Conservation (phyloP, 2,888 invertebrate genomes). For the Harpagoxenus sublaevis region DNA sequence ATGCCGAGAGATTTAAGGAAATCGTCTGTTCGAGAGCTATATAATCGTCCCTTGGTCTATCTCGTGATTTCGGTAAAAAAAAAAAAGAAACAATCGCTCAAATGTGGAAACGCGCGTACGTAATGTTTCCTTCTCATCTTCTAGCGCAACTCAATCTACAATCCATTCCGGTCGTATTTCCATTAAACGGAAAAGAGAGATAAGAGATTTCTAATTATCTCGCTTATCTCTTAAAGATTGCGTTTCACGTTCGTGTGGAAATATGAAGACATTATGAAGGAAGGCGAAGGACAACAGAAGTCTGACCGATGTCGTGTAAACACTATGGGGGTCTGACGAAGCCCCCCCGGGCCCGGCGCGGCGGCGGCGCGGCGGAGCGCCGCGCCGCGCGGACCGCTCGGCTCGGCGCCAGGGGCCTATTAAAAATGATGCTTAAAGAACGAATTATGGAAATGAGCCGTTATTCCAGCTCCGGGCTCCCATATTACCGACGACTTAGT, state of each 20-base stretch:
- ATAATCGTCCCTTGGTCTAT: background rate
- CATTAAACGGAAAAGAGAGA: background rate
- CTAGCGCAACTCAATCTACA: background rate
- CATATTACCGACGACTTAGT: constrained; percentile 83
- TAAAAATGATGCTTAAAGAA: constrained; percentile 85
- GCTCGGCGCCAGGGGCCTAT: constrained; percentile 84
- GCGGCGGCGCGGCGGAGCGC: constrained; percentile 18
- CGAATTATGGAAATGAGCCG: constrained; percentile 85
- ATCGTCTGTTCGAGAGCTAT: background rate
- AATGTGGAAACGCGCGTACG: background rate
- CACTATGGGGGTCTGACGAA: constrained; percentile 65
- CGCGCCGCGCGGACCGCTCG: constrained; percentile 40
- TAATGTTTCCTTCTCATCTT: background rate
- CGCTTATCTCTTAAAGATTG: background rate
- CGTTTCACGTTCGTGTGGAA: background rate
- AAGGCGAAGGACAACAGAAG: constrained; percentile 59
- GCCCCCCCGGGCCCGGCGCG: constrained; percentile 11
- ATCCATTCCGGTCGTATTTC: background rate
- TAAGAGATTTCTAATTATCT: background rate
- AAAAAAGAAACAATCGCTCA: background rate
- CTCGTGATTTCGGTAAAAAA: background rate
- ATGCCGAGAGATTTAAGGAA: background rate
- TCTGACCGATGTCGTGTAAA: constrained; percentile 66
- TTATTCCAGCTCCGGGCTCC: constrained; percentile 79
- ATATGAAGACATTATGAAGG: constrained; percentile 62